These are phyloP conservation scores for Xiphophorus birchmanni DNA, from an alignment of 2,797 vertebrate genomes.

Conservation along the genomic window DNA sequence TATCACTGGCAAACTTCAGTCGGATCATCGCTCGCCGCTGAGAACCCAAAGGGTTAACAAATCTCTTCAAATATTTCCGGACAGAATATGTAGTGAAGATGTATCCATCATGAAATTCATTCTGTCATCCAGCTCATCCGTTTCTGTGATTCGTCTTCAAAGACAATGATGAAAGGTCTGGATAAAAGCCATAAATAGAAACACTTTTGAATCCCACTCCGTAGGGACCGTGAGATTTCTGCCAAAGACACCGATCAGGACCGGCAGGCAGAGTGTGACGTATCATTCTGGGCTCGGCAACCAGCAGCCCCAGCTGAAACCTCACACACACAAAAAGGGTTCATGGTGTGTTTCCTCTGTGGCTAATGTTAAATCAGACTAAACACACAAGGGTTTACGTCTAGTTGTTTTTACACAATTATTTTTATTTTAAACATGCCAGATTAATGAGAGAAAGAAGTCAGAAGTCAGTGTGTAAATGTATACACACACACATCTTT, in stretches of 20 bases:
- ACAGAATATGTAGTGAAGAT: slow-evolving; percentile 16
- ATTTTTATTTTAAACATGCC: not conserved
- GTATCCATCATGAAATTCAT: slow-evolving; percentile 25
- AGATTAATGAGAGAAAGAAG: not conserved
- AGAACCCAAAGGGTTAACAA: slow-evolving; percentile 10
- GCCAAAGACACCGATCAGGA: slow-evolving; percentile 39
- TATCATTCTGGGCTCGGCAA: slow-evolving; percentile 13
- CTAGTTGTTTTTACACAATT: not conserved
- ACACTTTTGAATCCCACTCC: slow-evolving; percentile 43
- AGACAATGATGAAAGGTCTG: slow-evolving; percentile 38
- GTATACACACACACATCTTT: too few relatives aligned
- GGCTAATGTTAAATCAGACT: not conserved
- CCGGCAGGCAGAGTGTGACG: slow-evolving; percentile 28
- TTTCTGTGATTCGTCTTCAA: slow-evolving; percentile 37
- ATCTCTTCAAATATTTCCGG: slow-evolving; percentile 26
- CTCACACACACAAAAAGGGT: not conserved
- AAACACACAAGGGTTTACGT: not conserved
- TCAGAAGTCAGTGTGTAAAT: not conserved
- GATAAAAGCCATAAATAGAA: slow-evolving; percentile 42
- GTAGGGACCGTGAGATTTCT: slow-evolving; percentile 28
- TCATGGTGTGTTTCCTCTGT: not conserved
- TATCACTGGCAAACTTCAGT: not conserved
- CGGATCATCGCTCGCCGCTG: not conserved
- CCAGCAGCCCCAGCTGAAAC: slow-evolving; percentile 20
- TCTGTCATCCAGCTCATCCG: slow-evolving; percentile 24